Evolutionary conservation across 2,888 invertebrate species (phyloP).

Genomic region (Eretmocerus hayati): DNA sequence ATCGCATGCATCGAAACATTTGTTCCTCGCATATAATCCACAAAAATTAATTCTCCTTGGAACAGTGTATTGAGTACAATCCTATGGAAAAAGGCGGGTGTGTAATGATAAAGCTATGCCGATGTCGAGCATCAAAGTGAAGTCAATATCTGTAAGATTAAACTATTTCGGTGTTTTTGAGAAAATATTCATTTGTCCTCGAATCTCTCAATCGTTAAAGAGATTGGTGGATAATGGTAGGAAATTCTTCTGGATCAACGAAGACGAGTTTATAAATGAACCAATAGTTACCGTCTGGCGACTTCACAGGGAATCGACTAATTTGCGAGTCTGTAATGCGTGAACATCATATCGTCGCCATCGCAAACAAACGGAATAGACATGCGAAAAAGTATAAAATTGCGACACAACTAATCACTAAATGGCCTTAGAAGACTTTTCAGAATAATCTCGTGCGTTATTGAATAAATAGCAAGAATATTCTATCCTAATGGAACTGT

Average conservation of each 20-base stretch:
- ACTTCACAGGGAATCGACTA: no score
- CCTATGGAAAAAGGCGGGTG: conserved; percentile 17
- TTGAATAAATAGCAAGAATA: conserved; percentile 5
- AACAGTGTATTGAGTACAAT: conserved; percentile 17
- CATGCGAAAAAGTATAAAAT: conserved; percentile 22
- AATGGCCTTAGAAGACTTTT: conserved; percentile 20
- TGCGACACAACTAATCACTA: conserved; percentile 19
- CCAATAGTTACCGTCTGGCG: no score
- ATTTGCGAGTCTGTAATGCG: conserved; percentile 9
- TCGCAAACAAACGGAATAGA: conserved; percentile 12
- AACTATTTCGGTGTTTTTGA: conserved; percentile 17
- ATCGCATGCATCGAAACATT: conserved; percentile 11
- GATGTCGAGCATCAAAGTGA: conserved; percentile 17
- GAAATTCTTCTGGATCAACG: no score
- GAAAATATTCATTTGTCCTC: conserved; percentile 20
- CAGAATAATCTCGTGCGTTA: conserved; percentile 13
- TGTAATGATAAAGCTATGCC: conserved; percentile 20
- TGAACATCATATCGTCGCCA: conserved; percentile 10
- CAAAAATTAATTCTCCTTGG: conserved; percentile 12
- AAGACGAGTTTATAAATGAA: no score
- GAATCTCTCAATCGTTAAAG: no score
- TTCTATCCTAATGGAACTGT: conserved; percentile 1
- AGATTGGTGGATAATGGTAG: no score
- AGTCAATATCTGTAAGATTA: conserved; percentile 20
- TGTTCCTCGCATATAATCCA: conserved; percentile 8